These are phyloP conservation scores for Malaclemys terrapin DNA, from an alignment of 2,113 vertebrate species.

Conservation along the genomic window DNA sequence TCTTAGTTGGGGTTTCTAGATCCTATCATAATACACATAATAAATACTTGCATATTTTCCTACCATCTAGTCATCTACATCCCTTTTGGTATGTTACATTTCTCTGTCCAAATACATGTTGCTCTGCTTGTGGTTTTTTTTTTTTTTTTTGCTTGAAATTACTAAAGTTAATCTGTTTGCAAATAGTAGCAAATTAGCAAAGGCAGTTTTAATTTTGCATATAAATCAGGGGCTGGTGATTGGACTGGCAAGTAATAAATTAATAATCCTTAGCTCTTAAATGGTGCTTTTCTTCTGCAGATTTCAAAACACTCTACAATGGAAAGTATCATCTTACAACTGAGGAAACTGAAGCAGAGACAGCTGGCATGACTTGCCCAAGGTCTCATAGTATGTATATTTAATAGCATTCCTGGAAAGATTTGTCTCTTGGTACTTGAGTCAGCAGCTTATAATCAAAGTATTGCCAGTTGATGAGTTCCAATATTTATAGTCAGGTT, in stretches of 20 bases:
- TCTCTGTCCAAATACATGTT: neutral
- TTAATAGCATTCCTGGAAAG: neutral
- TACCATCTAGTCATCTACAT: neutral
- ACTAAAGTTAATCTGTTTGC: neutral
- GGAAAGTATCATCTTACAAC: neutral
- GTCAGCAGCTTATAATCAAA: neutral
- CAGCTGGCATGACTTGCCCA: neutral
- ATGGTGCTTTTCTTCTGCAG: neutral
- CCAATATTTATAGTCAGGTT: slow-evolving; percentile 36
- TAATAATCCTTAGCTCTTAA: rapidly evolving
- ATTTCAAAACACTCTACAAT: neutral
- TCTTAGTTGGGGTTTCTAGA: neutral
- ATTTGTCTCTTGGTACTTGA: neutral
- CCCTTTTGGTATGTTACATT: neutral
- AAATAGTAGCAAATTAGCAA: slow-evolving; percentile 14
- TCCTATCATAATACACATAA: neutral
- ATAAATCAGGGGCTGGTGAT: neutral
- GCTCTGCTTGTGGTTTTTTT: neutral
- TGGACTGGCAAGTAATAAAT: neutral
- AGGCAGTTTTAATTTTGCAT: neutral
- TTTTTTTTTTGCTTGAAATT: neutral
- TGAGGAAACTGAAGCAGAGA: neutral
- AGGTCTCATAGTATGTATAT: neutral
- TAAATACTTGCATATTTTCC: neutral
- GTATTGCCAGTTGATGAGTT: neutral